Evolutionary conservation across 2,113 vertebrate genomes (phyloP).

Genomic region (Sapayoa aenigma): DNA sequence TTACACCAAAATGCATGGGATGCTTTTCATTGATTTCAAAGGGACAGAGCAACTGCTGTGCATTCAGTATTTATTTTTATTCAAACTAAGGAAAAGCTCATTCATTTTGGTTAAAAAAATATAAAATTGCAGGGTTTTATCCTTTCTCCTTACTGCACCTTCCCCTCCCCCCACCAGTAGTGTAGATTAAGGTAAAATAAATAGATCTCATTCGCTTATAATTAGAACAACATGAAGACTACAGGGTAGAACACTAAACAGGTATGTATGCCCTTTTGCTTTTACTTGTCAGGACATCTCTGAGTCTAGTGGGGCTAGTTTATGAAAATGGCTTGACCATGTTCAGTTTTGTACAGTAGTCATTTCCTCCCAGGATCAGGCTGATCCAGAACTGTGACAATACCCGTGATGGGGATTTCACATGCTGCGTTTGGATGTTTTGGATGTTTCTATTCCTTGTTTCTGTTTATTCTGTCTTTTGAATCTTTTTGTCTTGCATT

Average conservation of each 20-base stretch:
- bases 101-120: background rate
- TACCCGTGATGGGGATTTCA: background rate
- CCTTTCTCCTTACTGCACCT: background rate
- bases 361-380: background rate
- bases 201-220: background rate
- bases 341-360: background rate
- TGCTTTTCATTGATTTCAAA: background rate
- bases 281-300: background rate
- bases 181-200: background rate
- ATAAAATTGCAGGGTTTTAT: background rate
- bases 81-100: background rate
- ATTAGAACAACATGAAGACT: background rate
- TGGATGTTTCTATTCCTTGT: background rate
- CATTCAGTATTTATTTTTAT: background rate
- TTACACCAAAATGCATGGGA: background rate
- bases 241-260: background rate
- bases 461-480: background rate
- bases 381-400: background rate
- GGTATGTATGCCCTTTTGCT: background rate
- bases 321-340: background rate
- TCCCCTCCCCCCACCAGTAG: rapidly evolving
- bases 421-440: background rate
- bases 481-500: background rate
- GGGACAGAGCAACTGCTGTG: background rate
- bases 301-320: background rate